These are phyloP conservation scores for Zoanthus gigantus DNA, from an alignment of 92 coral and sea anemone species.

Conservation along the genomic window DNA sequence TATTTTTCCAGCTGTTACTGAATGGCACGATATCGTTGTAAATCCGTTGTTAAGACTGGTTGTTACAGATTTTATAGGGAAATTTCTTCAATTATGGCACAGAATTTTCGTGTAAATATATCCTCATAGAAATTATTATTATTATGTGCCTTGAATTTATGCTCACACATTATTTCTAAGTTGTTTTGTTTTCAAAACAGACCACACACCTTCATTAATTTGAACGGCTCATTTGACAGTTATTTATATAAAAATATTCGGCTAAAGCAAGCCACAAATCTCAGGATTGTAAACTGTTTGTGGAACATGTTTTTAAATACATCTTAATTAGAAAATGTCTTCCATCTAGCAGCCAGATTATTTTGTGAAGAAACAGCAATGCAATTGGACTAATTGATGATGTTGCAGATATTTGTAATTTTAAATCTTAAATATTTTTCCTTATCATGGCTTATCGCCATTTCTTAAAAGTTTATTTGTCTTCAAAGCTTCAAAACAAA, in stretches of 20 bases:
- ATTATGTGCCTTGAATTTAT: neutral
- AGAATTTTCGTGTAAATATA: too few relatives aligned
- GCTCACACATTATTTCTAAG: conserved; percentile 4
- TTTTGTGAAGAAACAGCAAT: neutral
- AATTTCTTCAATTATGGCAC: neutral
- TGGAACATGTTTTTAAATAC: neutral
- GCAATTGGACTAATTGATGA: neutral
- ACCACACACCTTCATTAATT: conserved; percentile 27
- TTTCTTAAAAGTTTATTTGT: conserved; percentile 21
- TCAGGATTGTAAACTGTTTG: conserved; percentile 14
- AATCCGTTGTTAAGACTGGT: neutral
- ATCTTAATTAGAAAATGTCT: neutral
- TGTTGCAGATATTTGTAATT: conserved; percentile 2
- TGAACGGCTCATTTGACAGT: neutral
- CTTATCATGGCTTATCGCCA: conserved; percentile 4
- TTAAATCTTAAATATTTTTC: neutral
- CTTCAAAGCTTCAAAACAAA: neutral
- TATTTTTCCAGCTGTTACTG: conserved; percentile 35
- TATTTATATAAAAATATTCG: neutral
- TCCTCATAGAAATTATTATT: neutral
- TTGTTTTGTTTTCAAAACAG: conserved; percentile 35
- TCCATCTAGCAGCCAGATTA: neutral
- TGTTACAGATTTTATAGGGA: neutral
- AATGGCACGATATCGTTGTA: neutral
- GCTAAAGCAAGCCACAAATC: neutral